Conservation (phyloP, 2,113 vertebrate species). For the Hippocampus mohnikei region DNA sequence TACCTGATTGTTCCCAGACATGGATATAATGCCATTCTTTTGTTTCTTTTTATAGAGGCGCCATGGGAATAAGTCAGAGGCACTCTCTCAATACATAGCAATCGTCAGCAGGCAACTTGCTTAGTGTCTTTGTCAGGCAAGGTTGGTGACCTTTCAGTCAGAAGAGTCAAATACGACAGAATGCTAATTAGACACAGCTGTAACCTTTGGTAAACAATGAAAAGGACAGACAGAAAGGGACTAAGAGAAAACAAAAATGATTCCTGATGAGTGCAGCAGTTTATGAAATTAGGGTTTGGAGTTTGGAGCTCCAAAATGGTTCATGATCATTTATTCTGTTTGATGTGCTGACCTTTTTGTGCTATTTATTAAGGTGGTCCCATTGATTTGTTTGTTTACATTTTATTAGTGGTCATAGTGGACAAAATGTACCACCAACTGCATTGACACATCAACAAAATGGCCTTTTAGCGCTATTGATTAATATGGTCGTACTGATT, state of each 20-base stretch:
- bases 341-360: constrained; percentile 16
- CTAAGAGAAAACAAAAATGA: constrained; percentile 13
- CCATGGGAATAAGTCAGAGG: constrained; percentile 1
- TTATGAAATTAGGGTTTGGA: constrained; percentile 47
- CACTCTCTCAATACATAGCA: constrained; percentile 11
- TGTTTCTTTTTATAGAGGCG: neutral
- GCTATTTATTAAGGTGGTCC: neutral
- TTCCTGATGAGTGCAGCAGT: constrained; percentile 41
- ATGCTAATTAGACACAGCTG: constrained; percentile 40
- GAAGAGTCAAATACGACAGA: constrained; percentile 43
- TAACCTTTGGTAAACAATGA: constrained; percentile 42
- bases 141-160: constrained; percentile 48
- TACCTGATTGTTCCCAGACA: neutral
- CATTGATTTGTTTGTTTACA: neutral
- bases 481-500: too few relatives aligned
- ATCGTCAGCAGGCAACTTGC: constrained; percentile 22
- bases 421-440: neutral
- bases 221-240: constrained; percentile 28
- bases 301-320: neutral
- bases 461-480: too few relatives aligned
- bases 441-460: neutral
- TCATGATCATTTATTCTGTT: neutral
- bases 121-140: constrained; percentile 24
- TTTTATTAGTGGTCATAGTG: neutral
- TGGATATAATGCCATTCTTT: neutral